These are phyloP conservation scores for Agraylea sexmaculata DNA, from an alignment of 1,140 invertebrate species.

Conservation along the genomic window DNA sequence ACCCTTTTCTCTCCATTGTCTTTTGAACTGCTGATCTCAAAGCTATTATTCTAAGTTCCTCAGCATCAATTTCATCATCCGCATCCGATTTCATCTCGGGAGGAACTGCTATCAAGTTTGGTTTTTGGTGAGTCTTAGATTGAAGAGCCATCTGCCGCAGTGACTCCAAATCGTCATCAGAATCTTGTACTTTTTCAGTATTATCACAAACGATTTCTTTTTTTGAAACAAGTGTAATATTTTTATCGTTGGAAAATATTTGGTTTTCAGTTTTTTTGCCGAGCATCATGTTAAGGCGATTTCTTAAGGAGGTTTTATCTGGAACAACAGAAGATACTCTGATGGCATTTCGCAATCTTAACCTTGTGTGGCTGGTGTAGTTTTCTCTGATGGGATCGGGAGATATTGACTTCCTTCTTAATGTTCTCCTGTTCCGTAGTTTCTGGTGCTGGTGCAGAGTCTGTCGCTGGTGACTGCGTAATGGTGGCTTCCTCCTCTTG, in stretches of 20 bases:
- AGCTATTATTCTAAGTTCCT: conserved; percentile 35
- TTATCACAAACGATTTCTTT: neutral
- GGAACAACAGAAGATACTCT: conserved; percentile 5
- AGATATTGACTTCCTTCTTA: conserved; percentile 3
- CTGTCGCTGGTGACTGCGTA: no score
- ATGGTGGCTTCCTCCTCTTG: conserved; percentile 12
- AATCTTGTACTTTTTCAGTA: conserved; percentile 15
- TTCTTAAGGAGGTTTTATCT: conserved; percentile 10
- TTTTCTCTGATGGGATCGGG: conserved; percentile 5
- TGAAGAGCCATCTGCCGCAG: conserved; percentile 33
- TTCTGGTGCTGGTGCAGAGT: neutral
- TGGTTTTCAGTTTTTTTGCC: no score
- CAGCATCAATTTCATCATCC: conserved; percentile 36
- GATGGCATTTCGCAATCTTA: conserved; percentile 9
- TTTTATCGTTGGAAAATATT: no score
- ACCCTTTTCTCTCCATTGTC: conserved; percentile 36
- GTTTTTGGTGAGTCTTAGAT: conserved; percentile 24
- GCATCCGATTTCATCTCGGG: conserved; percentile 16
- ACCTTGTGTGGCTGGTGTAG: neutral
- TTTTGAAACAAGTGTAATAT: no score
- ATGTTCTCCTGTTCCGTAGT: neutral
- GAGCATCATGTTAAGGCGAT: conserved; percentile 8
- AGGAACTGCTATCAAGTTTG: no score
- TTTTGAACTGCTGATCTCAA: conserved; percentile 35
- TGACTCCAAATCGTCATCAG: conserved; percentile 36